Conservation (phyloP, 1,140 invertebrate genomes). For the Papilio xuthus region DNA sequence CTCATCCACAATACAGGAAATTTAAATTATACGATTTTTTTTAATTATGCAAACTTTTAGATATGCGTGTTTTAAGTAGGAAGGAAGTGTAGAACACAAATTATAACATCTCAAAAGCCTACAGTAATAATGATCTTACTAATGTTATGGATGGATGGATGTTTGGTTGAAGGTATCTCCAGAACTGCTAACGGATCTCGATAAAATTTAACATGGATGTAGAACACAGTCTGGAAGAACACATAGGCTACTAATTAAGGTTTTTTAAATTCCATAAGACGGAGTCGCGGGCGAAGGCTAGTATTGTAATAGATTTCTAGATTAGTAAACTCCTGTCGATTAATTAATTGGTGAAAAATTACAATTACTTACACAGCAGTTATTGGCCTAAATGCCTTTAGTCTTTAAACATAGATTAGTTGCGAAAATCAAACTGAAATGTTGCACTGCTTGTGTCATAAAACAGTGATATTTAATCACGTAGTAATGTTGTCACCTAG, state of each 20-base stretch:
- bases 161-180: no score
- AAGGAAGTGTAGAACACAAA: no score
- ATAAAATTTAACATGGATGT: no score
- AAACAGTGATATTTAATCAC: slow-evolving; percentile 32
- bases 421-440: neutral
- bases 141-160: no score
- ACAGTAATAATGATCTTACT: neutral
- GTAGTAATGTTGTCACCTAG: slow-evolving; percentile 30
- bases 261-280: no score
- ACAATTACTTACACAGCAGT: neutral
- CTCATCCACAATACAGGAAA: slow-evolving; percentile 1
- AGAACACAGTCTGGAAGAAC: no score
- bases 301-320: neutral
- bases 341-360: neutral
- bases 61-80: no score
- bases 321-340: neutral
- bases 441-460: slow-evolving; percentile 27
- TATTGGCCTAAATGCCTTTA: neutral
- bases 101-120: neutral
- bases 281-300: no score
- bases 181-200: no score
- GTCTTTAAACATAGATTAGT: neutral
- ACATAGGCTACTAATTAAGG: no score
- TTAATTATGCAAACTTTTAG: no score
- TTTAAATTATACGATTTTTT: neutral